phyloP scores from a whole-genome alignment of 2,113 vertebrate genomes.

The Struthidea cinerea region DNA sequence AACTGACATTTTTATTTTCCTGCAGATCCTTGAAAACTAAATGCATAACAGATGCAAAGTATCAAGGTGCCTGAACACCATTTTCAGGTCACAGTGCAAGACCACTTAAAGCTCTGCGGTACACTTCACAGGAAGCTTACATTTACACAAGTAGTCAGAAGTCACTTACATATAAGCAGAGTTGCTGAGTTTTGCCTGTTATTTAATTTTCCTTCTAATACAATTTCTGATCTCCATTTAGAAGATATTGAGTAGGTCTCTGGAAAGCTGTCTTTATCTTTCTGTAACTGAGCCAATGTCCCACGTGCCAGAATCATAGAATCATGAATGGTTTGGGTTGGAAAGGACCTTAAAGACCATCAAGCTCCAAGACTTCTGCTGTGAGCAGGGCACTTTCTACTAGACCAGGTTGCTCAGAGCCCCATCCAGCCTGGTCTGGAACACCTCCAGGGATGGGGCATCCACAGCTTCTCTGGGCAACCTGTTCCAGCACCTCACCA shows the following conservation, averaged over 20 bases:
- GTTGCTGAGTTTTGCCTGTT: neutral
- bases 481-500: neutral
- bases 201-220: neutral
- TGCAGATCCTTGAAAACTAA: neutral
- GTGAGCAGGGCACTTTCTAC: too few relatives aligned
- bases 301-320: neutral
- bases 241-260: neutral
- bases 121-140: neutral
- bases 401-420: neutral
- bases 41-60: neutral
- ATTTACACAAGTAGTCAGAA: neutral
- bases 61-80: neutral
- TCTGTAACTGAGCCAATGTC: neutral
- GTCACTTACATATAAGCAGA: neutral
- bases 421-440: neutral
- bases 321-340: neutral
- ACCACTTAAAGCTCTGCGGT: neutral
- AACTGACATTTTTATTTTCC: slow-evolving; percentile 52
- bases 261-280: neutral
- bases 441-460: too few relatives aligned
- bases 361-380: neutral
- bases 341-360: neutral
- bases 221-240: neutral
- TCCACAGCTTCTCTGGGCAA: neutral
- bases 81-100: neutral